Percentiles rank a stretch among this genome's conserved stretches.
These are phyloP conservation scores for Gastrophryne carolinensis DNA, from an alignment of 2,797 vertebrate species.

Conservation along the genomic window DNA sequence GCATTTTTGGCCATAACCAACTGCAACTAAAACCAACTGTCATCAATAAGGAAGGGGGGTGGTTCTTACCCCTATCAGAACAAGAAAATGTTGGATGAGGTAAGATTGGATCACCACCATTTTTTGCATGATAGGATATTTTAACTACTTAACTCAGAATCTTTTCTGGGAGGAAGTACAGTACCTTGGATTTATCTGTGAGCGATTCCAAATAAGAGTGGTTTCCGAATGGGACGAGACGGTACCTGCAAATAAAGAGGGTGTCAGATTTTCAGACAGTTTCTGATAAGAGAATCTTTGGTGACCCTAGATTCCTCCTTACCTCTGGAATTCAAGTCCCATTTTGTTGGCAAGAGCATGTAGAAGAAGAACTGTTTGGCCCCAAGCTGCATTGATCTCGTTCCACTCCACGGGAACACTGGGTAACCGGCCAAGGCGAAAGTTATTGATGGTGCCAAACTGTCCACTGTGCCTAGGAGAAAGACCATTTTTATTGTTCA, in stretches of 20 bases:
- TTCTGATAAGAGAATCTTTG: too few relatives aligned
- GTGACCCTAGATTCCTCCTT: background rate
- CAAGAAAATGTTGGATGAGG: too few relatives aligned
- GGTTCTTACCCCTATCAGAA: too few relatives aligned
- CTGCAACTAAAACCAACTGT: too few relatives aligned
- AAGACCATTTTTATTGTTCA: too few relatives aligned
- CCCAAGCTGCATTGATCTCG: conserved; percentile 98
- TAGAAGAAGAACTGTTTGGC: conserved; percentile 93
- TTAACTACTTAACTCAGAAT: too few relatives aligned
- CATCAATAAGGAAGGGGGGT: too few relatives aligned
- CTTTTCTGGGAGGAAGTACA: background rate
- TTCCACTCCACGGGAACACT: conserved; percentile 98
- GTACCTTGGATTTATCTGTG: conserved; percentile 89
- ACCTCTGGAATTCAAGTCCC: conserved; percentile 95
- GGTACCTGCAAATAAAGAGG: conserved; percentile 74
- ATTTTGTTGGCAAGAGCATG: conserved; percentile 97
- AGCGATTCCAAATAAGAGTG: conserved; percentile 96
- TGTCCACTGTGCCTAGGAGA: conserved; percentile 92
- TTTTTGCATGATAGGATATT: too few relatives aligned
- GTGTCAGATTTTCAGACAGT: too few relatives aligned
- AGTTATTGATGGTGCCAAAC: conserved; percentile 98
- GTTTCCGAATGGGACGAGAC: conserved; percentile 94
- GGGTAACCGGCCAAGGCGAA: conserved; percentile 92
- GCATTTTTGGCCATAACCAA: too few relatives aligned
- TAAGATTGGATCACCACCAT: too few relatives aligned